Base-by-base conservation (phyloP, 2,888 invertebrate genomes). In the Aleiodes testaceus region DNA sequence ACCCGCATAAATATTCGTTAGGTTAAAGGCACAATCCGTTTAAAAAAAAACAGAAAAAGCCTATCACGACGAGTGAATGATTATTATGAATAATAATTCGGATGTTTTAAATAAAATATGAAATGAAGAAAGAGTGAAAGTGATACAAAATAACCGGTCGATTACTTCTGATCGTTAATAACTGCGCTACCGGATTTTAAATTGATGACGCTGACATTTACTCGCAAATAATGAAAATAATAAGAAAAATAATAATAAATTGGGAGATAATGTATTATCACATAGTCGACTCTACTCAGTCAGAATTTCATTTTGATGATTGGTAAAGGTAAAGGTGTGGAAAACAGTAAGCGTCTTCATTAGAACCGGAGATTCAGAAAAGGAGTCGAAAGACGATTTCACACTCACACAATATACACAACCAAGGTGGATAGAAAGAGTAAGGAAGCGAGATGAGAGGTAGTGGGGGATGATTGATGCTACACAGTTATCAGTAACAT, bases 401-500 rank as follows among this genome's bases (percentile, higher is more conserved):
- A 36, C 42, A 14, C 20, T 50, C n/a, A 53, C 12, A 42, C 44
- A 1, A 26, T 59, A 20, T 53, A 22, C 44, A 16, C 64, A 52
- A 52, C 49, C 26, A 30, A 42, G 36, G 61, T 74, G 70, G 36
- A 73, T 69, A 66, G 64, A 61, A 74, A 61, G 59, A 49, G 70
- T 49, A 64, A 73, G 70, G 70, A 72, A 72, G 70, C 52, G 7
- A 47, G 47, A 47, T 47, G 14, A 45, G 59, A 44, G 36, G 50
- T 26, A 50, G 66, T 66, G 77, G 75, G 77, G 76, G 74, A 77
- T 79, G 79, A 79, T 79, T 79, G 79, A 79, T 79, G 78, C 73
- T 74, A 66, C 14, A 47, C 50, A 55, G 74, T 79, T 79, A 79
- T 79, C 79, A 78, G 76, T 71, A 80, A 83, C 83, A 82, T 69